phyloP scores from a whole-genome alignment of 2,888 invertebrate species.

The Eurytoma adleriae region DNA sequence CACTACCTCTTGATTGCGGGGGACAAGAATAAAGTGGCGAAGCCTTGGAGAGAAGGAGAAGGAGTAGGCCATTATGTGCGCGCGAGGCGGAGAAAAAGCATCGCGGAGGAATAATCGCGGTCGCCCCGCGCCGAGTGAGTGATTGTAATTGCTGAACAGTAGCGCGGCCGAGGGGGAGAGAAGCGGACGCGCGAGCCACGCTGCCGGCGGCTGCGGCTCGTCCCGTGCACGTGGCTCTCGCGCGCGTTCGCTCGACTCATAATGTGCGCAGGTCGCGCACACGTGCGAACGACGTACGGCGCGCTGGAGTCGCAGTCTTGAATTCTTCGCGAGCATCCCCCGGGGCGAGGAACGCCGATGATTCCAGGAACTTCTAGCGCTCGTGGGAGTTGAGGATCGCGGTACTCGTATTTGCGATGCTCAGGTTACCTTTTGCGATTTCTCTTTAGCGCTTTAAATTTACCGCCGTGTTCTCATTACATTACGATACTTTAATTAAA shows the following conservation, averaged over 20 bases:
- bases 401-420: constrained; percentile 4
- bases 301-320: too few relatives aligned
- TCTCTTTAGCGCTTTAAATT: too few relatives aligned
- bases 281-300: too few relatives aligned
- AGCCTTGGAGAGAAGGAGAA: background rate
- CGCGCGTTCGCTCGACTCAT: too few relatives aligned
- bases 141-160: constrained; percentile 70
- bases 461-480: too few relatives aligned
- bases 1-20: constrained; percentile 42
- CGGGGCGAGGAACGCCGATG: too few relatives aligned
- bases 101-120: constrained; percentile 32
- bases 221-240: too few relatives aligned
- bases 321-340: too few relatives aligned
- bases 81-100: constrained; percentile 7
- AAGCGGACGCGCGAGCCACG: background rate
- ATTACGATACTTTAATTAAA: too few relatives aligned
- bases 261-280: too few relatives aligned
- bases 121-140: constrained; percentile 62
- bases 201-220: background rate
- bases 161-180: constrained; percentile 59
- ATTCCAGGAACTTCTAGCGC: too few relatives aligned
- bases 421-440: too few relatives aligned
- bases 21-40: constrained; percentile 44
- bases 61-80: background rate
- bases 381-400: background rate